A percentile compares a stretch with the other conserved stretches of the same genome.
Conservation (phyloP, 2,888 invertebrate genomes). For the Cenopis cana region DNA sequence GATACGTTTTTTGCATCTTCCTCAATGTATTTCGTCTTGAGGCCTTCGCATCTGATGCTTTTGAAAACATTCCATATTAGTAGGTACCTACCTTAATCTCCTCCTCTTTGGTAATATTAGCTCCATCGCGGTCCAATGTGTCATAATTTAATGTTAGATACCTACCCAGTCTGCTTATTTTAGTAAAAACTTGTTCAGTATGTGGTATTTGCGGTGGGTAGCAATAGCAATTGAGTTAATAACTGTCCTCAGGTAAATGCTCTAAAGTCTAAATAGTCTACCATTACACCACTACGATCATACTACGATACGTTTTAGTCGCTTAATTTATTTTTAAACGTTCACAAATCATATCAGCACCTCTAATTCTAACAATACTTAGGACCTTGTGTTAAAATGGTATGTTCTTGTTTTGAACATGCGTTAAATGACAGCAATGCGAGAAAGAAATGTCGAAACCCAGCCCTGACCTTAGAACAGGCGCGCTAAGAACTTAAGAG, state of each 20-base stretch:
- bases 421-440: conserved; percentile 45
- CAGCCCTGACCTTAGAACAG: conserved; percentile 66
- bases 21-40: not conserved
- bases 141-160: conserved; percentile 9
- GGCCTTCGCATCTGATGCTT: not conserved
- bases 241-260: conserved; percentile 18
- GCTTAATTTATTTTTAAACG: conserved; percentile 42
- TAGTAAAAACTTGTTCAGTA: not conserved
- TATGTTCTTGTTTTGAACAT: conserved; percentile 49
- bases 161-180: too few species aligned
- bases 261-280: conserved; percentile 19
- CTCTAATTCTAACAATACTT: conserved; percentile 29
- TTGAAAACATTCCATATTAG: not conserved
- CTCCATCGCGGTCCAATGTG: not conserved
- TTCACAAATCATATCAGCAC: conserved; percentile 27
- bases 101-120: not conserved
- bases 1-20: not conserved
- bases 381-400: conserved; percentile 41
- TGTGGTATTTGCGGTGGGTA: conserved; percentile 3
- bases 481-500: conserved; percentile 45
- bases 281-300: too few species aligned
- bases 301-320: not conserved
- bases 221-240: conserved; percentile 23
- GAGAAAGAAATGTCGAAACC: conserved; percentile 51
- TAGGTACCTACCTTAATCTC: not conserved